Evolutionary conservation across 1,140 invertebrate genomes (phyloP).

Genomic region (Goniozus legneri): DNA sequence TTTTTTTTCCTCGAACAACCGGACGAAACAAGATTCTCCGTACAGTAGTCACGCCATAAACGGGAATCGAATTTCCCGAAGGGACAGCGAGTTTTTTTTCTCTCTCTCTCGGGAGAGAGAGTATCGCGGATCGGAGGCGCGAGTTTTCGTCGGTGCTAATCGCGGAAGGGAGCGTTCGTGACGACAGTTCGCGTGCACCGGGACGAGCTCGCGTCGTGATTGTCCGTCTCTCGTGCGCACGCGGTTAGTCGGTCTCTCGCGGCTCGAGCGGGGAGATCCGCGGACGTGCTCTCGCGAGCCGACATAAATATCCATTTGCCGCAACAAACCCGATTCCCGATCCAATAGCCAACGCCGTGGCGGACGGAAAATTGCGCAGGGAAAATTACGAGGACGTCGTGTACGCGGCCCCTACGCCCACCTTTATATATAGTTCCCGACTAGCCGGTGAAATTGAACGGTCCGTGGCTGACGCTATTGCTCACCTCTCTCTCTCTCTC

Average conservation of each 20-base stretch:
- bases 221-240: too few species aligned
- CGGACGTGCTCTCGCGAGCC: too few species aligned
- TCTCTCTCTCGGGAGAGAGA: too few species aligned
- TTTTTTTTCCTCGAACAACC: too few species aligned
- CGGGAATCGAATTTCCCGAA: too few species aligned
- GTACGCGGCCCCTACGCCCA: conserved; percentile 3
- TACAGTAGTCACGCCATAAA: too few species aligned
- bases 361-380: conserved; percentile 9
- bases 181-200: too few species aligned
- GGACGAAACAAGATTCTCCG: conserved; percentile 26
- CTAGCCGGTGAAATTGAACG: conserved; percentile 15
- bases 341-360: conserved; percentile 6
- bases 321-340: conserved; percentile 19
- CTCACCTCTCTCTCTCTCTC: neutral
- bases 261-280: conserved; percentile 5
- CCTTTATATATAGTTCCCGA: neutral
- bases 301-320: conserved; percentile 23
- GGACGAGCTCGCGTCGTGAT: too few species aligned
- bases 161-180: too few species aligned
- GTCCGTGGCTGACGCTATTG: conserved; percentile 6
- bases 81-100: too few species aligned
- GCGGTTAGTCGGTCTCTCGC: neutral
- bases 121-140: too few species aligned
- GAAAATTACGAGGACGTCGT: conserved; percentile 12
- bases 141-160: too few species aligned